Percentiles rank a stretch among this genome's conserved stretches.
phyloP scores from a whole-genome alignment of 1,140 invertebrate genomes.

The Drosophila albomicans region DNA sequence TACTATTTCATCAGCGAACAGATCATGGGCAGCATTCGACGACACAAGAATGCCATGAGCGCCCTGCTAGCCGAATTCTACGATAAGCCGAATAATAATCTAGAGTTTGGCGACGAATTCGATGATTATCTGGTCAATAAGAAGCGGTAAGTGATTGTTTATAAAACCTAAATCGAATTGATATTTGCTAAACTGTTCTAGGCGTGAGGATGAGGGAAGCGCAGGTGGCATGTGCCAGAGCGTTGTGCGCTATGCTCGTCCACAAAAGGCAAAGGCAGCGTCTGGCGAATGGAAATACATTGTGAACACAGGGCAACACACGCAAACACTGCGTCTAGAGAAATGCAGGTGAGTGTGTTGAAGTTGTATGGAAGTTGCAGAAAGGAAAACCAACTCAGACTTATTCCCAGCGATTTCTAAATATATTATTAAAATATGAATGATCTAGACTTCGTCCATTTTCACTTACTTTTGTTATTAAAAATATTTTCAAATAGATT shows the following conservation, averaged over 20 bases:
- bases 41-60: constrained; percentile 89
- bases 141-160: constrained; percentile 64
- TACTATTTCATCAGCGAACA: constrained; percentile 87
- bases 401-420: too few species aligned
- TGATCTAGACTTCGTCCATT: too few species aligned
- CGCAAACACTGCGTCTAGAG: constrained; percentile 93
- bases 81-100: constrained; percentile 85
- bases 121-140: constrained; percentile 73
- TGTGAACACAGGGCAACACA: constrained; percentile 94
- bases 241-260: constrained; percentile 92
- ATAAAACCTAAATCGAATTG: background rate
- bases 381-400: too few species aligned
- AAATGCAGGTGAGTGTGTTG: constrained; percentile 89
- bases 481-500: too few species aligned
- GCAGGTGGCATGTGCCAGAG: constrained; percentile 91
- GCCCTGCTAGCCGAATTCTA: constrained; percentile 90
- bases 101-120: constrained; percentile 78
- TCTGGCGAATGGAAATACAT: constrained; percentile 94
- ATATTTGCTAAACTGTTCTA: constrained; percentile 49
- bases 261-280: constrained; percentile 92
- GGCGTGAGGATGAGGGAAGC: constrained; percentile 86
- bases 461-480: too few species aligned
- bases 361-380: too few species aligned
- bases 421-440: too few species aligned
- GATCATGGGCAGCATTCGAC: constrained; percentile 90